Percentiles rank a stretch among this genome's conserved stretches.
Evolutionary conservation across 2,888 invertebrate genomes (phyloP).

Genomic region (Tethea ocularis): DNA sequence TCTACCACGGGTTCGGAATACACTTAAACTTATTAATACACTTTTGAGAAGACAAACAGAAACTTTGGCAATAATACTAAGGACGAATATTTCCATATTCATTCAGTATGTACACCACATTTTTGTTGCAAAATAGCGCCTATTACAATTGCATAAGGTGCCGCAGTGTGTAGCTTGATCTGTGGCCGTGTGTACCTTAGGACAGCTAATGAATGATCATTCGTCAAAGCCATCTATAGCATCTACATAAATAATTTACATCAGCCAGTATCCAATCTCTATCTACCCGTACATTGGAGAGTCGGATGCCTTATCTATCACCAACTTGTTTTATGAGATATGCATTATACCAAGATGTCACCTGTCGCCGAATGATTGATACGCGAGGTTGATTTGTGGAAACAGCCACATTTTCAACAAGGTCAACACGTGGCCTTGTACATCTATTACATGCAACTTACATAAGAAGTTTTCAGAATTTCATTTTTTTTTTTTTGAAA

Average conservation of each 20-base stretch:
- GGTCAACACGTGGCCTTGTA: conserved; percentile 52
- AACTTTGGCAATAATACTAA: no score
- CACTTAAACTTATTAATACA: no score
- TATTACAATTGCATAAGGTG: no score
- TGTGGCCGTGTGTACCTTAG: no score
- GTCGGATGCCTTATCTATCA: conserved; percentile 43
- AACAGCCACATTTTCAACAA: conserved; percentile 56
- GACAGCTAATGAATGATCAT: no score
- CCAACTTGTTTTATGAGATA: conserved; percentile 51
- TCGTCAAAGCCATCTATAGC: background rate
- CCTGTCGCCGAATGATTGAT: conserved; percentile 71
- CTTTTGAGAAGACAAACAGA: no score
- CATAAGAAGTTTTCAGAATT: conserved; percentile 14
- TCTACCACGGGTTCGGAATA: no score
- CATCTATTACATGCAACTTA: conserved; percentile 24
- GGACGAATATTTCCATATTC: no score
- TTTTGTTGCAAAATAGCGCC: no score
- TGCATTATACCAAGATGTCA: conserved; percentile 39
- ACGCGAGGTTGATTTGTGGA: conserved; percentile 61
- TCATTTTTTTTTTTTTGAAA: no score
- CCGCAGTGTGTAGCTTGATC: no score
- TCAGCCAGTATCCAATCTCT: background rate
- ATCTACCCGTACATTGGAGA: background rate
- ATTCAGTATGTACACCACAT: no score
- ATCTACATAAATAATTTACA: background rate